Evolutionary conservation across 2,113 vertebrate species (phyloP).

Genomic region (Sisor rabdophorus): DNA sequence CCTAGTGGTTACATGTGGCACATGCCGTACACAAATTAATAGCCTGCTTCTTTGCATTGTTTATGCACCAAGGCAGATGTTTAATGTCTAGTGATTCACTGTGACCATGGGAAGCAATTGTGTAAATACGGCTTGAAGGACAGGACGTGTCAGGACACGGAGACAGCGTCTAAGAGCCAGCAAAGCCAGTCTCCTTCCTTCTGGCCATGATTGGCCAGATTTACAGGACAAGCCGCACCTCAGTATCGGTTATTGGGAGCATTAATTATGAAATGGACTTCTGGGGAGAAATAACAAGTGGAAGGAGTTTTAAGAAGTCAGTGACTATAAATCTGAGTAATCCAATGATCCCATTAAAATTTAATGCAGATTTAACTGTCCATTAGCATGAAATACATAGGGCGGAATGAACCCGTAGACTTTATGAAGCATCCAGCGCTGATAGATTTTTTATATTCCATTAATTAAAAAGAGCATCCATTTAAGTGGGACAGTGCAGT

Average conservation of each 20-base stretch:
- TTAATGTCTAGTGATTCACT: constrained; percentile 33
- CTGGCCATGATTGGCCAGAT: constrained; percentile 48
- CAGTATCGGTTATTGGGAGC: constrained; percentile 44
- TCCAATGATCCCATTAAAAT: constrained; percentile 59
- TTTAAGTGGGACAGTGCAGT: constrained; percentile 18
- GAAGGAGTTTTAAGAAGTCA: constrained; percentile 52
- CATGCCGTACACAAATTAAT: constrained; percentile 28
- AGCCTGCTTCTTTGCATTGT: constrained; percentile 14
- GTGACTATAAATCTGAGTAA: constrained; percentile 54
- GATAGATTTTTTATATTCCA: constrained; percentile 46
- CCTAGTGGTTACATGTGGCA: constrained; percentile 5
- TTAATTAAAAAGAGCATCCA: constrained; percentile 41
- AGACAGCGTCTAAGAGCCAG: constrained; percentile 15
- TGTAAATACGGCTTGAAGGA: constrained; percentile 59
- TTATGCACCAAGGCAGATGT: constrained; percentile 40
- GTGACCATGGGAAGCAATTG: constrained; percentile 52
- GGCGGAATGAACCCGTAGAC: constrained; percentile 39
- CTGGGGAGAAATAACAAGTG: constrained; percentile 56
- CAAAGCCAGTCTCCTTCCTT: constrained; percentile 36
- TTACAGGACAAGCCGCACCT: constrained; percentile 45
- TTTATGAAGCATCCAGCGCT: constrained; percentile 40
- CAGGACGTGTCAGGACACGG: constrained; percentile 28
- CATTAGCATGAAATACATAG: constrained; percentile 50
- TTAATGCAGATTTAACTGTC: constrained; percentile 63
- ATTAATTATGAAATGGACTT: constrained; percentile 58